Conservation (phyloP, 2,888 invertebrate genomes). For the Disparrhopalites patrizii region DNA sequence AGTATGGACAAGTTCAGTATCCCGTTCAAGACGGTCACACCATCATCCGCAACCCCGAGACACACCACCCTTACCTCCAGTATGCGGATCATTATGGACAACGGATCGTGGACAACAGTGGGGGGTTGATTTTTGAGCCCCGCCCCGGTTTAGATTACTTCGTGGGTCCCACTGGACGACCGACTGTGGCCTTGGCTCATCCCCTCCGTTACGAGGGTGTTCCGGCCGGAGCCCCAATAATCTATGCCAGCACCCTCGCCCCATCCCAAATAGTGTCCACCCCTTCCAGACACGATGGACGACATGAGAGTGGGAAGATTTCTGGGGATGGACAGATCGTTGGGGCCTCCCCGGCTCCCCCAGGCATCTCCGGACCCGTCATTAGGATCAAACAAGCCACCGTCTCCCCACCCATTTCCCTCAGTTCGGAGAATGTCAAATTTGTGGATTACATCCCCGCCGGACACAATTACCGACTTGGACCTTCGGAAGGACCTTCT, state of each 20-base stretch:
- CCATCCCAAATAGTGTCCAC: slow-evolving; percentile 11
- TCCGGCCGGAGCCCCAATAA: slow-evolving; percentile 29
- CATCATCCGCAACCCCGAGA: slow-evolving; percentile 28
- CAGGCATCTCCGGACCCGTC: slow-evolving; percentile 6
- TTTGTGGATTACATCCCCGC: slow-evolving; percentile 36
- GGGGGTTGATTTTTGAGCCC: slow-evolving; percentile 35
- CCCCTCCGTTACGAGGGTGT: slow-evolving; percentile 32
- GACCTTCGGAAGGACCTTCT: not conserved
- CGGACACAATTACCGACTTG: slow-evolving; percentile 9
- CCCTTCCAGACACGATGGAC: not conserved
- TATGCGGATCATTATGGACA: slow-evolving; percentile 30
- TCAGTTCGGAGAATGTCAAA: slow-evolving; percentile 31
- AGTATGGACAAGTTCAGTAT: slow-evolving; percentile 29
- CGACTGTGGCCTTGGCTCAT: slow-evolving; percentile 24
- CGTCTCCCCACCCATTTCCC: slow-evolving; percentile 4
- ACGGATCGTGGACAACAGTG: slow-evolving; percentile 33
- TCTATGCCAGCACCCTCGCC: slow-evolving; percentile 39
- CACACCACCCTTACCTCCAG: slow-evolving; percentile 21
- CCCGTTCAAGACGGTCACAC: slow-evolving; percentile 26
- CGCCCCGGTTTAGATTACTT: slow-evolving; percentile 36
- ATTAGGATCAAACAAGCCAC: slow-evolving; percentile 18
- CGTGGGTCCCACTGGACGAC: slow-evolving; percentile 34
- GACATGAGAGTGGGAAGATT: slow-evolving; percentile 22
- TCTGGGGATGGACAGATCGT: too few species aligned
- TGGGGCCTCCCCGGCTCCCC: slow-evolving; percentile 22